These are phyloP conservation scores for Corythornis cristatus DNA, from an alignment of 2,113 vertebrate species.

Conservation along the genomic window DNA sequence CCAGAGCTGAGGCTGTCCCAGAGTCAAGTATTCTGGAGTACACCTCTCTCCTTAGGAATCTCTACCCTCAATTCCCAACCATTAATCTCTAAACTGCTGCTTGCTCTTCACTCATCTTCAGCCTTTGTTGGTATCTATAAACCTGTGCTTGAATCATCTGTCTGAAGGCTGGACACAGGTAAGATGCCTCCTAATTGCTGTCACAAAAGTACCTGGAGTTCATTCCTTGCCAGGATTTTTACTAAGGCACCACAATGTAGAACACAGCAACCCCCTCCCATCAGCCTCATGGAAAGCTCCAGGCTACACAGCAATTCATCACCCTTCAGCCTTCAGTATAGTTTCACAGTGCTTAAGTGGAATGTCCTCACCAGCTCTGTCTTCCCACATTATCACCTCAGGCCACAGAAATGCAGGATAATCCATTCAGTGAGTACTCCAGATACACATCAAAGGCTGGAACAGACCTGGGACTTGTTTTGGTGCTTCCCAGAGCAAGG, in stretches of 20 bases:
- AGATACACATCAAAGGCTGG: background rate
- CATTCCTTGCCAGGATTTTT: background rate
- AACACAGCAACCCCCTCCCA: background rate
- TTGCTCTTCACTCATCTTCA: background rate
- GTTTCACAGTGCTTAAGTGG: background rate
- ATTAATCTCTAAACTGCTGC: background rate
- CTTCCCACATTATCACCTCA: slow-evolving; percentile 3
- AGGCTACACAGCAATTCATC: background rate
- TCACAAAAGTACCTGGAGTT: background rate
- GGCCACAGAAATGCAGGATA: background rate
- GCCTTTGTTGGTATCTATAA: background rate
- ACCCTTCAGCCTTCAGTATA: background rate
- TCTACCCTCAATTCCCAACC: background rate
- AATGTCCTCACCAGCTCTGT: background rate
- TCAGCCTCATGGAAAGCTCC: background rate
- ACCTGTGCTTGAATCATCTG: background rate
- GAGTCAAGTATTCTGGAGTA: background rate
- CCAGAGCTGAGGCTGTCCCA: background rate
- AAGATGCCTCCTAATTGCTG: background rate
- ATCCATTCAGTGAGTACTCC: background rate
- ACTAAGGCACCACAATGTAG: background rate
- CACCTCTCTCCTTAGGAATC: background rate
- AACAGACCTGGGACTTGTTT: background rate
- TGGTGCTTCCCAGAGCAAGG: background rate
- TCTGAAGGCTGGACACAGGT: background rate